Conservation (phyloP, 2,888 invertebrate species). For the Tipula lateralis region DNA sequence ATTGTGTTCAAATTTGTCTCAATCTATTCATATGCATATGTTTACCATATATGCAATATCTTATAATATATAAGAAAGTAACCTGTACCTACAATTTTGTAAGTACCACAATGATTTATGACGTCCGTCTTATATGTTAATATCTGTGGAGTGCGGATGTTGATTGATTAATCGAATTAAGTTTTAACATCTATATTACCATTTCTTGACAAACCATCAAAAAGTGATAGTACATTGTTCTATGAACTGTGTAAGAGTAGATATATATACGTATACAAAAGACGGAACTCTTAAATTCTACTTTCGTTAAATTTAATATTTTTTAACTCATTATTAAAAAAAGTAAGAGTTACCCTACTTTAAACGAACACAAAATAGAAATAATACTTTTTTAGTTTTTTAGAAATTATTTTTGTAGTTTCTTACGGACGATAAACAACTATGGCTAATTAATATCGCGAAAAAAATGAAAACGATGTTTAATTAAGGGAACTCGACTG, state of each 20-base stretch:
- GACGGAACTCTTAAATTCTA: background rate
- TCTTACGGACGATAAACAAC: background rate
- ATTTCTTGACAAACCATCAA: background rate
- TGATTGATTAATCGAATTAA: background rate
- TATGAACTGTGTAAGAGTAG: background rate
- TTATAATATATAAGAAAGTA: too few relatives aligned
- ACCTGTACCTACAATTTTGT: background rate
- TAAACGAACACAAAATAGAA: background rate
- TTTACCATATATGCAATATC: too few relatives aligned
- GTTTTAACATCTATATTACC: background rate
- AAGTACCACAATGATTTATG: background rate
- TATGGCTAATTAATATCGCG: background rate
- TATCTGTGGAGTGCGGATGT: background rate
- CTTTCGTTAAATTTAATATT: background rate
- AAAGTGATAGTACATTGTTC: background rate
- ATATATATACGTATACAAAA: background rate
- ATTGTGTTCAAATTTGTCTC: too few relatives aligned
- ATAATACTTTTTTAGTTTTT: background rate
- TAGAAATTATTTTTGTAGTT: background rate
- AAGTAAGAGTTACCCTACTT: conserved; percentile 5
- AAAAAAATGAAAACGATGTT: background rate
- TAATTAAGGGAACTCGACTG: background rate
- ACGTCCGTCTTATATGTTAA: background rate
- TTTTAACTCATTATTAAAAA: background rate
- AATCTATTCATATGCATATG: too few relatives aligned